Evolutionary conservation across 2,797 vertebrate genomes (phyloP).

Genomic region (Sebastes aleutianus): DNA sequence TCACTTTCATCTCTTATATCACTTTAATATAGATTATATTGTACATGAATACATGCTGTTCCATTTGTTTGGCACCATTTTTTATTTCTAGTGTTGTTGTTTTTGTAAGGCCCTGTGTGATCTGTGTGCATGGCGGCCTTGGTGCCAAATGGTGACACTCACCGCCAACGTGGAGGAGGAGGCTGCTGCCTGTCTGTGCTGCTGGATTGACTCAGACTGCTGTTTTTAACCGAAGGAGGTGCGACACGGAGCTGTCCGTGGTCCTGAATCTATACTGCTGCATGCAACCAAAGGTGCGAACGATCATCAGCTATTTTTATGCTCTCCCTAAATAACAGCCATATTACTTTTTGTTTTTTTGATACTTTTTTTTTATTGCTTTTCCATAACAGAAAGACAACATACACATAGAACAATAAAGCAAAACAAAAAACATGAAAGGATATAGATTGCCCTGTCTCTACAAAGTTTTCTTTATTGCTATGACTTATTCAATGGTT

Average conservation of each 20-base stretch:
- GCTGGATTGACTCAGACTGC: slow-evolving; percentile 38
- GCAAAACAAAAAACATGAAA: no score
- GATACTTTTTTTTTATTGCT: no score
- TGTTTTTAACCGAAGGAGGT: slow-evolving; percentile 22
- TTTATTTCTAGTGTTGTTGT: not conserved
- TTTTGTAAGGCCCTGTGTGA: not conserved
- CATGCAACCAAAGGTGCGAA: not conserved
- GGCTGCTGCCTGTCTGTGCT: slow-evolving; percentile 49
- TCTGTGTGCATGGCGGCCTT: slow-evolving; percentile 20
- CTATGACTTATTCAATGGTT: no score
- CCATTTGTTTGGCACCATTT: not conserved
- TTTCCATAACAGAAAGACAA: no score
- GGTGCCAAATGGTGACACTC: slow-evolving; percentile 11
- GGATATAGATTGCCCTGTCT: no score
- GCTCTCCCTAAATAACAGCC: not conserved
- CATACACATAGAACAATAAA: no score
- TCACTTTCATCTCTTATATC: not conserved
- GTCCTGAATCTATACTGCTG: slow-evolving; percentile 29
- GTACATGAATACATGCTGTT: not conserved
- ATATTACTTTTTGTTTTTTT: no score
- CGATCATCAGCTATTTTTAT: not conserved
- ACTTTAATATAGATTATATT: not conserved
- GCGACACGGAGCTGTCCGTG: slow-evolving; percentile 41
- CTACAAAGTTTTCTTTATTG: no score
- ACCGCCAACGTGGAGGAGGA: slow-evolving; percentile 14